Base-by-base conservation (phyloP, 2,797 vertebrate species). In the Distichodus sexfasciatus region DNA sequence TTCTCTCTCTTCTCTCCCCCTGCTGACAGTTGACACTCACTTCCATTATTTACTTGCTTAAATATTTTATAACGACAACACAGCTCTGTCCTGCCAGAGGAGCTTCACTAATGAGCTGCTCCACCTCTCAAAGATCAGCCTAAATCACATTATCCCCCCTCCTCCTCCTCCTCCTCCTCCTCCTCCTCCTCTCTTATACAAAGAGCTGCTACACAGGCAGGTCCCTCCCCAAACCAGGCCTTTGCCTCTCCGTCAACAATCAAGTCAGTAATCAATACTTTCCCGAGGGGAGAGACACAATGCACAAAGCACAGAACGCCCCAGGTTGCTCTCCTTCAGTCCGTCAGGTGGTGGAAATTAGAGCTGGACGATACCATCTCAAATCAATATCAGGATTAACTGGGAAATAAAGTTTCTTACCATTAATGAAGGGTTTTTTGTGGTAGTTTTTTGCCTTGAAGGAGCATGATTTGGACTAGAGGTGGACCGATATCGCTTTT, bases 1-100 rank as follows among this genome's bases (percentile, higher is more conserved):
- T n/a, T n/a, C n/a, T n/a, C n/a, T n/a, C n/a, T n/a, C n/a, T n/a
- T n/a, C n/a, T n/a, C n/a, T n/a, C n/a, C n/a, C 14, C 1, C 71
- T 69, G 67, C 70, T 79, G 65, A 33, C 68, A 76, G 69, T 70
- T 69, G 36, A 36, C 36, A 54, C 43, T 57, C 59, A 66, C 48
- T 64, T 87, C 74, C 44, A 82, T 86, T 87, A 86, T 88, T 87
- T 83, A 83, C 69, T 74, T 71, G 63, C 50, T 77, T 87, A 74
- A 87, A 88, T 88, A 87, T 88, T 88, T 88, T 51, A 87, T 85
- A 80, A 76, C 68, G 79, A 84, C 82, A 82, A 82, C 79, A 74
- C 72, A 53, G 74, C 74, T 68, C 28, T 69, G 48, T 15, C 28
- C 71, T 76, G 71, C 44, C 55, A 75, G 66, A 71, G 59, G 50